A percentile compares a stretch with the other conserved stretches of the same genome.
These are phyloP conservation scores for Agrilus cyanescens DNA, from an alignment of 2,888 invertebrate species.

Conservation along the genomic window DNA sequence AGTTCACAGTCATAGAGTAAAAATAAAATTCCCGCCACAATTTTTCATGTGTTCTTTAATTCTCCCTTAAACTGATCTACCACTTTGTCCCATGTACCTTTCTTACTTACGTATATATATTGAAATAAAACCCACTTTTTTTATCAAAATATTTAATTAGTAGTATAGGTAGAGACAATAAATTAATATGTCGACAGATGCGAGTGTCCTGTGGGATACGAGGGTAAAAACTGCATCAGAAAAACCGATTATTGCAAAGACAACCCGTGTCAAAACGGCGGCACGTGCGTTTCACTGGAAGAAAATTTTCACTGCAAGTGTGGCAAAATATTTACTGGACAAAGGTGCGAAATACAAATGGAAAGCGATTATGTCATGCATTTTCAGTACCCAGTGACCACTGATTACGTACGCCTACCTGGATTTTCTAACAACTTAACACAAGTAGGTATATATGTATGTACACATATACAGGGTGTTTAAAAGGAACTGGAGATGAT, in stretches of 20 bases:
- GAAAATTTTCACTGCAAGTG: conserved; percentile 39
- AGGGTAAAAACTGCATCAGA: conserved; percentile 38
- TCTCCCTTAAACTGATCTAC: too few species aligned
- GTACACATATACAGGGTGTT: too few species aligned
- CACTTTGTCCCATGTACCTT: too few species aligned
- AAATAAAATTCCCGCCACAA: too few species aligned
- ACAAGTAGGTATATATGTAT: conserved; percentile 30
- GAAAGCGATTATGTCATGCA: conserved; percentile 42
- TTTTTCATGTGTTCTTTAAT: too few species aligned
- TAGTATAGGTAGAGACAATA: conserved; percentile 1
- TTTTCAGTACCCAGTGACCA: conserved; percentile 43
- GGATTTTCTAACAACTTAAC: conserved; percentile 37
- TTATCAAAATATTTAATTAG: not conserved
- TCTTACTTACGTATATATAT: too few species aligned
- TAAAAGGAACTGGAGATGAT: too few species aligned
- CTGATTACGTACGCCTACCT: conserved; percentile 44
- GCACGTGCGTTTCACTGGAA: conserved; percentile 29
- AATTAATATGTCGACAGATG: conserved; percentile 33
- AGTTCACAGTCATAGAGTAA: too few species aligned
- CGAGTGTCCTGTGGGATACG: conserved; percentile 42
- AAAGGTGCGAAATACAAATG: conserved; percentile 37
- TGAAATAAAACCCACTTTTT: too few species aligned
- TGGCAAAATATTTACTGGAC: conserved; percentile 37
- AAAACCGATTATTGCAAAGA: conserved; percentile 38
- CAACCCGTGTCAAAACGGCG: conserved; percentile 32